Base-by-base conservation (phyloP, 2,888 invertebrate species). In the Euplagia quadripunctaria region DNA sequence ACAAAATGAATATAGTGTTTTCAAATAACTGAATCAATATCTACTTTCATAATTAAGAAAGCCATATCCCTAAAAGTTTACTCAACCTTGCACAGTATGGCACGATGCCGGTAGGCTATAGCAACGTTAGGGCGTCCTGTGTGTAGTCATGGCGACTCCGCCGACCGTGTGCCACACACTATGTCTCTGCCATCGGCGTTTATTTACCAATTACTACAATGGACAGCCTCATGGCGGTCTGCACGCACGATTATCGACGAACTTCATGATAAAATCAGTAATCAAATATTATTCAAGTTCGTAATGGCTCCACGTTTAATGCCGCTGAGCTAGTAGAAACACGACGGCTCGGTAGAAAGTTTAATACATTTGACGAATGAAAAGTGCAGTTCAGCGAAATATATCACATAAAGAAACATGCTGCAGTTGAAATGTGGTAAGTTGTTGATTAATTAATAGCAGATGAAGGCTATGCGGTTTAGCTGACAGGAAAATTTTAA, bases 121-220 rank as follows among this genome's bases (percentile, higher is more conserved):
- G 91, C 87, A 89, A 92, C 91, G 81, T 74, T 71, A 72, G 82
- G 82, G 91, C 94, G 92, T 91, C 92, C 83, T 79, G 83, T 79
- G 76, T 73, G 94, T 94, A 82, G 84, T 87, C 91, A 94, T 94
- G 90, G 87, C 79, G 82, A 94, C 91, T 72, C 75, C 78, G 11
- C 73, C 78, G 72, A 72, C 77, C 77, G 81, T 80, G 79, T 81
- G 80, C 73, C 83, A 86, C 81, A 85, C 87, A 86, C 79, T 83
- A 83, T 85, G 79, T 79, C 80, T 75, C 83, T 86, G 87, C 89
- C 88, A 87, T 79, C 80, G 77, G 76, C 87, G 89, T 92, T 90
- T 93, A 92, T 92, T 93, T 93, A 93, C 91, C 88, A 91, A 91
- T 91, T 88, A 91, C 85, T 86, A 85, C 86, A 87, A 86, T 88